phyloP scores from a whole-genome alignment of 2,113 vertebrate genomes.

The Lucifuga dentata region DNA sequence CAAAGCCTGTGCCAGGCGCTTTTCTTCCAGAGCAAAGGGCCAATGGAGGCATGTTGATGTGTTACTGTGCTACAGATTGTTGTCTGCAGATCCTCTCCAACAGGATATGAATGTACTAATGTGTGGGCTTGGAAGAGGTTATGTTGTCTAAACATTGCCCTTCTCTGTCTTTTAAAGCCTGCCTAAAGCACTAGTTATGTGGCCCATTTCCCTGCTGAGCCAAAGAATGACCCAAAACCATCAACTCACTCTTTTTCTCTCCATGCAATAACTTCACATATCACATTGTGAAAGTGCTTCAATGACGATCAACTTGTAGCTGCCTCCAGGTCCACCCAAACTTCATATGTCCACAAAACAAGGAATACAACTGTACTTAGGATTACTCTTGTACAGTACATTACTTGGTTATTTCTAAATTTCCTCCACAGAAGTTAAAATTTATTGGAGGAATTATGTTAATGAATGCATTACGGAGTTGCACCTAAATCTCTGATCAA shows the following conservation, averaged over 20 bases:
- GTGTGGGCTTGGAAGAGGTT: conserved; percentile 58
- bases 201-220: conserved; percentile 72
- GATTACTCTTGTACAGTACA: conserved; percentile 22
- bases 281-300: conserved; percentile 49
- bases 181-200: conserved; percentile 64
- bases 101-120: conserved; percentile 78
- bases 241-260: conserved; percentile 58
- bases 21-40: conserved; percentile 64
- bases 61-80: conserved; percentile 52
- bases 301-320: conserved; percentile 59
- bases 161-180: conserved; percentile 53
- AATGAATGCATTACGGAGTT: conserved; percentile 39
- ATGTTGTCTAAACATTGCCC: conserved; percentile 42
- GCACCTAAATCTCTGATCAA: conserved; percentile 52
- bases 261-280: conserved; percentile 65
- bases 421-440: conserved; percentile 36
- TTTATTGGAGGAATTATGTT: conserved; percentile 26
- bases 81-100: conserved; percentile 66
- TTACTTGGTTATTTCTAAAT: conserved; percentile 31
- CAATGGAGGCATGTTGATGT: conserved; percentile 36
- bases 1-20: conserved; percentile 45
- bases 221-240: conserved; percentile 76
- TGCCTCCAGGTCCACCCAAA: conserved; percentile 56
- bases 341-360: conserved; percentile 44
- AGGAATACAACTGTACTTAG: conserved; percentile 24